Evolutionary conservation across 2,888 invertebrate species (phyloP).

Genomic region (Campoletis raptor): DNA sequence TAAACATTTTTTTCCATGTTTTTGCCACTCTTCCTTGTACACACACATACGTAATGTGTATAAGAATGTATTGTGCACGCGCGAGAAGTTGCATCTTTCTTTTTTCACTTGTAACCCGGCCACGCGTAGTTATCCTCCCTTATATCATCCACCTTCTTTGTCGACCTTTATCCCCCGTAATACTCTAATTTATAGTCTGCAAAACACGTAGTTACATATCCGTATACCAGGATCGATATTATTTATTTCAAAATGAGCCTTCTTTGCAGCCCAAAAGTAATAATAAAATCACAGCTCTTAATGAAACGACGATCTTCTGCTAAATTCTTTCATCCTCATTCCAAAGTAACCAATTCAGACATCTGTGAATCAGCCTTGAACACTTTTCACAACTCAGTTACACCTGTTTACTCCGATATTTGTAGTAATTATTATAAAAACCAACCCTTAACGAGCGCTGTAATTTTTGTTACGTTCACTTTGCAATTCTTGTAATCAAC

Average conservation of each 20-base stretch:
- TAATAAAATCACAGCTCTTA: not conserved
- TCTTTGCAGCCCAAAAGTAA: not conserved
- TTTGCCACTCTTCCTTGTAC: slow-evolving; percentile 50
- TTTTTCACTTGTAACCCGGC: slow-evolving; percentile 69
- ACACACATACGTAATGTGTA: slow-evolving; percentile 21
- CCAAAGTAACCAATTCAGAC: not conserved
- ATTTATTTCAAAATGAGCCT: slow-evolving; percentile 1
- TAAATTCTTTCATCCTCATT: not conserved
- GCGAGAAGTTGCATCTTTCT: slow-evolving; percentile 18
- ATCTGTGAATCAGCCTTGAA: not conserved
- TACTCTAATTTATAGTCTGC: slow-evolving; percentile 16
- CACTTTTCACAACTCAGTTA: not conserved
- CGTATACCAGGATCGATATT: not conserved
- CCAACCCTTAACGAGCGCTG: not conserved
- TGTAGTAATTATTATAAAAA: not conserved
- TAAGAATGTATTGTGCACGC: slow-evolving; percentile 23
- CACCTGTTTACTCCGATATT: not conserved
- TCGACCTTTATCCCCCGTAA: slow-evolving; percentile 54
- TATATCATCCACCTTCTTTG: slow-evolving; percentile 73
- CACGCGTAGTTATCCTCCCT: slow-evolving; percentile 78
- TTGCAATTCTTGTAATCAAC: not conserved
- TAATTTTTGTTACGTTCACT: not conserved
- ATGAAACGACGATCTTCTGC: not conserved
- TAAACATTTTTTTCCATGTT: slow-evolving; percentile 36
- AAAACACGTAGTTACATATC: slow-evolving; percentile 18